Conservation (phyloP, 2,797 vertebrate genomes). For the Chaetophractus vellerosus region DNA sequence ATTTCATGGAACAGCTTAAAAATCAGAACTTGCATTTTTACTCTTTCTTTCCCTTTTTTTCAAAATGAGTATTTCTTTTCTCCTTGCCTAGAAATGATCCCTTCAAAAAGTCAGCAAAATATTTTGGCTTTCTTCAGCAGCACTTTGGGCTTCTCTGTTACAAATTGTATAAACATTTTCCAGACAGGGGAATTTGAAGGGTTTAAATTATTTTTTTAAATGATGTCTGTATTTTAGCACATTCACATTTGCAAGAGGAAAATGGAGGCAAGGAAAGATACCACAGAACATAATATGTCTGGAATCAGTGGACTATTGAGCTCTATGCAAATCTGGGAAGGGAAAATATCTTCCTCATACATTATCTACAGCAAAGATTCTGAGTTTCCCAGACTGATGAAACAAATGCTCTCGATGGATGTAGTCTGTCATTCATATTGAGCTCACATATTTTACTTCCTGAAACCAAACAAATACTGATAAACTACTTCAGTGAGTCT, state of each 20-base stretch:
- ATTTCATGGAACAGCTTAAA: conserved; percentile 61
- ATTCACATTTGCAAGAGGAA: conserved; percentile 83
- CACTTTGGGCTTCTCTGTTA: conserved; percentile 84
- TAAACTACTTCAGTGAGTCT: conserved; percentile 85
- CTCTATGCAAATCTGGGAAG: conserved; percentile 84
- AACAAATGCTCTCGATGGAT: conserved; percentile 79
- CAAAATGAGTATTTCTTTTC: conserved; percentile 50
- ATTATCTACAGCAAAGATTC: conserved; percentile 77
- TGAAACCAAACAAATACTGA: conserved; percentile 87
- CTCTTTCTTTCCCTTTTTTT: conserved; percentile 61
- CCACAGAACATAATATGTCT: conserved; percentile 84
- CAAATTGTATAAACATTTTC: conserved; percentile 84
- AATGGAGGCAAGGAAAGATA: conserved; percentile 78
- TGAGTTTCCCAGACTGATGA: conserved; percentile 81
- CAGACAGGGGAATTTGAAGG: conserved; percentile 85
- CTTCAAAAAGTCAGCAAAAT: conserved; percentile 86
- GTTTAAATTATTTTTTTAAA: conserved; percentile 84
- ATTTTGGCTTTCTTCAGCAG: conserved; percentile 86
- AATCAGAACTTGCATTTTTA: conserved; percentile 60
- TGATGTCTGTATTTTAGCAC: conserved; percentile 82
- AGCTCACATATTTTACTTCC: conserved; percentile 87
- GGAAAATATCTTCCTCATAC: conserved; percentile 76
- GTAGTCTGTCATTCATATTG: conserved; percentile 81
- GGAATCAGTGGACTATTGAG: conserved; percentile 84
- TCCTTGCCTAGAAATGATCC: conserved; percentile 79